Percentiles rank a stretch among this genome's conserved stretches.
These are phyloP conservation scores for Drosophila micromelanica DNA, from an alignment of 1,140 invertebrate genomes.

Conservation along the genomic window DNA sequence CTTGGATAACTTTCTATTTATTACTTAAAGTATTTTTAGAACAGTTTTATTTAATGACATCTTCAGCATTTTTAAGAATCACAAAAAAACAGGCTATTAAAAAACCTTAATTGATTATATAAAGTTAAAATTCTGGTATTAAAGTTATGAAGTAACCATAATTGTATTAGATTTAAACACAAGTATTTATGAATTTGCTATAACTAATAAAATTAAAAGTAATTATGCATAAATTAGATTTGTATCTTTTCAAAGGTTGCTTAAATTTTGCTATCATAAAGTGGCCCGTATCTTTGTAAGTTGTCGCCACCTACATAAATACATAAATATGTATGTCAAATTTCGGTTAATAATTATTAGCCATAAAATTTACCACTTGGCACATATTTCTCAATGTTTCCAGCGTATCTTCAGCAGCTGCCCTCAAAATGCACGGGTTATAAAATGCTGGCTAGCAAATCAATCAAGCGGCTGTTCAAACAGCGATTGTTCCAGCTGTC, in stretches of 20 bases:
- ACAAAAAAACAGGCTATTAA: no score
- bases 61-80: no score
- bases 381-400: not conserved
- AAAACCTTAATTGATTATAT: no score
- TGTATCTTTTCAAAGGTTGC: no score
- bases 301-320: conserved; percentile 27
- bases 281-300: conserved; percentile 13
- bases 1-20: no score
- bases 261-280: not conserved
- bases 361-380: conserved; percentile 38
- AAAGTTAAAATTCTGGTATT: no score
- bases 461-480: conserved; percentile 46
- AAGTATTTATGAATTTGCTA: not conserved
- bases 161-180: not conserved
- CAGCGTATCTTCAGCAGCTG: conserved; percentile 31
- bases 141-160: no score
- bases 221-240: not conserved
- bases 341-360: conserved; percentile 1
- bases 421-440: not conserved
- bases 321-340: conserved; percentile 24
- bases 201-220: not conserved
- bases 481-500: conserved; percentile 10
- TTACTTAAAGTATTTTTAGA: no score
- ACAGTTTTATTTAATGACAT: no score
- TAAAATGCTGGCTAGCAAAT: conserved; percentile 47